Evolutionary conservation across 2,797 vertebrate genomes (phyloP).

Genomic region (Coendou prehensilis): DNA sequence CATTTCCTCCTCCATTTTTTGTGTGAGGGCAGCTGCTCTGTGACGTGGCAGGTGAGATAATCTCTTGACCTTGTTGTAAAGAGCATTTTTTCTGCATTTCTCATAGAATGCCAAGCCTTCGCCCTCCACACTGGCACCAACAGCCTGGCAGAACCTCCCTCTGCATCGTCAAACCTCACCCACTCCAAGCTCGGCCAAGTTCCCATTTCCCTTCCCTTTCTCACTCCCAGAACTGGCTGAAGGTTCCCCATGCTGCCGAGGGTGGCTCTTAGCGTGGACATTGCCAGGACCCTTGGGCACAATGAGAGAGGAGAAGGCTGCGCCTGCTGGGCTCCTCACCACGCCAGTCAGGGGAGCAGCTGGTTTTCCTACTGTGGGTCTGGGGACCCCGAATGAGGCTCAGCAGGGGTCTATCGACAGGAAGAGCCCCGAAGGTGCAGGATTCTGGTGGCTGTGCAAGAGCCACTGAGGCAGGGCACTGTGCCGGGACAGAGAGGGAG

Average conservation of each 20-base stretch:
- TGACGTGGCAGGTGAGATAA: accelerated
- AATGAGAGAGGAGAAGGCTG: neutral
- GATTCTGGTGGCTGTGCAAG: neutral
- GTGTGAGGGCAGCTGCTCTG: accelerated
- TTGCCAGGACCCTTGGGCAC: neutral
- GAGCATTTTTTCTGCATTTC: accelerated
- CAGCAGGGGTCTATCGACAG: neutral
- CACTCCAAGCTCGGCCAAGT: accelerated
- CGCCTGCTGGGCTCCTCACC: accelerated
- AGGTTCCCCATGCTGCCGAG: accelerated
- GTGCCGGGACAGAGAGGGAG: neutral
- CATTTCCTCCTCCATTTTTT: accelerated
- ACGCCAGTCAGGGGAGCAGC: accelerated
- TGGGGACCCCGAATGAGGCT: neutral
- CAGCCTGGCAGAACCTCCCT: neutral
- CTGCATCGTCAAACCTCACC: neutral
- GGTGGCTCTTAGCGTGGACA: neutral
- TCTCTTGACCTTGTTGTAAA: neutral
- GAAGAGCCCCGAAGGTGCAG: accelerated
- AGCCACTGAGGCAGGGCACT: neutral
- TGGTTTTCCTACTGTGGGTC: accelerated
- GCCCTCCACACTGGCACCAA: accelerated
- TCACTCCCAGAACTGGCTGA: accelerated
- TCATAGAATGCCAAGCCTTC: accelerated
- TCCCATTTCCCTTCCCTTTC: neutral